phyloP scores from a whole-genome alignment of 2,888 invertebrate species.

The Amphiduros pacificus region DNA sequence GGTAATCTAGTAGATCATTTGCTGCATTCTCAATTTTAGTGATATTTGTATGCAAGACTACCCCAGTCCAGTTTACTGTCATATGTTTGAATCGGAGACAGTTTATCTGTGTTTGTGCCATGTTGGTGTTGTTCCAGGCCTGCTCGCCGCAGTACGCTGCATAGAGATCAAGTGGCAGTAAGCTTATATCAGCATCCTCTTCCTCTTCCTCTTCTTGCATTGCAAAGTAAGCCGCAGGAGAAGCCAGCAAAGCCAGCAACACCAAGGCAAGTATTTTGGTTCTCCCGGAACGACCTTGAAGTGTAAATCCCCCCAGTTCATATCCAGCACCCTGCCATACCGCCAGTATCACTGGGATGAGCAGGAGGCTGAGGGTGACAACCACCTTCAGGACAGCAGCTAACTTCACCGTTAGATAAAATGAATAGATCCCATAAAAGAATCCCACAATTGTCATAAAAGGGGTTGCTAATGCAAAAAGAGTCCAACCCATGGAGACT shows the following conservation, averaged over 20 bases:
- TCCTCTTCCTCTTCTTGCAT: not conserved
- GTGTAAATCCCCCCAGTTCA: conserved; percentile 2
- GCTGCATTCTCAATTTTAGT: conserved; percentile 15
- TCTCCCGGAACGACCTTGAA: conserved; percentile 5
- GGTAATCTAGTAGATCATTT: conserved; percentile 6
- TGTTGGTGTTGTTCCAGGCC: conserved; percentile 8
- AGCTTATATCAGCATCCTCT: not conserved
- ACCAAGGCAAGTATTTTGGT: conserved; percentile 2
- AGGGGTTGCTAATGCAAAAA: conserved; percentile 3
- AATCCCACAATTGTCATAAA: conserved; percentile 8
- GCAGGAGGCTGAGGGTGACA: conserved; percentile 1
- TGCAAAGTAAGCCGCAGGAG: not conserved
- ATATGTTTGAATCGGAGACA: conserved; percentile 6
- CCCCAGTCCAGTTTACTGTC: conserved; percentile 19
- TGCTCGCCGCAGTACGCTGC: conserved; percentile 2
- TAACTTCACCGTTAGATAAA: conserved; percentile 2
- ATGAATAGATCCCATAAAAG: conserved; percentile 7
- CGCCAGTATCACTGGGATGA: not conserved
- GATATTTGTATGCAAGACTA: conserved; percentile 8
- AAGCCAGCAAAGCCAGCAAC: not conserved
- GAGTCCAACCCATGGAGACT: conserved; percentile 14
- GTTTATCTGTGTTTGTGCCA: conserved; percentile 5
- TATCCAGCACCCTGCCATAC: conserved; percentile 10
- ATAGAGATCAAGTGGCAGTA: conserved; percentile 9
- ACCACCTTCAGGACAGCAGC: conserved; percentile 8